Evolutionary conservation across 2,113 vertebrate genomes (phyloP), one percentile per base, ranked within the genome.

Genomic region (Gasterosteus nipponicus): DNA sequence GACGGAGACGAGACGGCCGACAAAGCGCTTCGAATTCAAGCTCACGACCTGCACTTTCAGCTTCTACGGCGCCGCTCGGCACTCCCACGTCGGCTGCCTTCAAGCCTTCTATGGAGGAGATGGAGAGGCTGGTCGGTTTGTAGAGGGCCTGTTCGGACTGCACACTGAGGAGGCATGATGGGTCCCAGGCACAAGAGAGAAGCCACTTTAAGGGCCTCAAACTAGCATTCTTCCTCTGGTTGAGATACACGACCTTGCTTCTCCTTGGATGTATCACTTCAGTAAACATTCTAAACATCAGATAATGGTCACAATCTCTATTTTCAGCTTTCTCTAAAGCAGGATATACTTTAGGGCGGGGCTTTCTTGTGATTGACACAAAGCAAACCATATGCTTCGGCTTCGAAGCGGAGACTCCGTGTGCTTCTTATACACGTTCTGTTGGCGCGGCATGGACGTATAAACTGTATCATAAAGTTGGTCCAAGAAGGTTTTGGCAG

Each of bases 1-100:
- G 69, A 75, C 22, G 41, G 75, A 66, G 77, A 22, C 46, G 6
- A 49, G 46, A 19, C 46, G 78, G 68, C 53, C 1, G 53, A 79
- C 54, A 56, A 69, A 67, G 75, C 61, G 78, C 79, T 86, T 86
- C 33, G 81, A 78, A 85, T 83, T 80, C 67, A 77, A 82, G 62
- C 59, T 5, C 59, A 67, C 5, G 68, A 58, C 53, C 75, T 68
- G 56, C 60, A 62, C 76, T 83, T 65, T 87, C 65, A 57, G n/a
- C 67, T 22, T 44, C 2, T 67, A 76, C 69, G 76, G 68, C 77
- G 60, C 63, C 31, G 70, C 59, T 77, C 62, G 35, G 59, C 49
- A 73, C 69, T 68, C 35, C 62, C n/a, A 26, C 18, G 57, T 51
- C 51, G 6, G 76, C 63, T 86, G 70, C 62, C 79, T 77, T 71